Evolutionary conservation across 2,888 invertebrate species (phyloP).

Genomic region (Ophion costatus): DNA sequence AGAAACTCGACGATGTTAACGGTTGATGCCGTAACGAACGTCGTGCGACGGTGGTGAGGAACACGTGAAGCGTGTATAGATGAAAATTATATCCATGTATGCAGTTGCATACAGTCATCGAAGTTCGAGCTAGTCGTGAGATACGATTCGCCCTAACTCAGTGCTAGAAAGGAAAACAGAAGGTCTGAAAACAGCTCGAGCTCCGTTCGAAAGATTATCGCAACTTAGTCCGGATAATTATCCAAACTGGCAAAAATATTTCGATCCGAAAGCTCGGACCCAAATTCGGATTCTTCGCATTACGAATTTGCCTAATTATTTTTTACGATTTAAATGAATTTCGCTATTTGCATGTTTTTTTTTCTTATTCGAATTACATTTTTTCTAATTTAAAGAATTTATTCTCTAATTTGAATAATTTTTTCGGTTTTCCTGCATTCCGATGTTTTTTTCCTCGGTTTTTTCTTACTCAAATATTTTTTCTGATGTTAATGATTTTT

Average conservation of each 20-base stretch:
- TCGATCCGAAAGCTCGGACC: not conserved
- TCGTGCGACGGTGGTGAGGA: not conserved
- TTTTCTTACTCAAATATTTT: too few relatives aligned
- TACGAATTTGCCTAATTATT: too few relatives aligned
- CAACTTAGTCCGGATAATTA: not conserved
- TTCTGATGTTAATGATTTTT: too few relatives aligned
- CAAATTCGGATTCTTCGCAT: too few relatives aligned
- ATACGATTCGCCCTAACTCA: slow-evolving; percentile 51
- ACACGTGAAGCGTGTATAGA: slow-evolving; percentile 16
- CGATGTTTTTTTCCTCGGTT: not conserved
- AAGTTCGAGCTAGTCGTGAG: slow-evolving; percentile 7
- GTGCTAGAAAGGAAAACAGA: slow-evolving; percentile 22
- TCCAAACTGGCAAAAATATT: too few relatives aligned
- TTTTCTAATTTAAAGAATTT: too few relatives aligned
- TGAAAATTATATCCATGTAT: slow-evolving; percentile 26
- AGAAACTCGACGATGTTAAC: not conserved
- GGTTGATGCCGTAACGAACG: slow-evolving; percentile 25
- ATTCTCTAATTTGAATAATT: too few relatives aligned
- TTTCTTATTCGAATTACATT: too few relatives aligned
- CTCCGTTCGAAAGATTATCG: not conserved
- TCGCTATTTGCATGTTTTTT: too few relatives aligned
- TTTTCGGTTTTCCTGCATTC: not conserved
- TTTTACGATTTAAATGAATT: too few relatives aligned
- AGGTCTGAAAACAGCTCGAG: slow-evolving; percentile 13
- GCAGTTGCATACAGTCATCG: not conserved